A percentile compares a stretch with the other conserved stretches of the same genome.
Conservation (phyloP, 2,888 invertebrate genomes). For the Drymonia ruficornis region DNA sequence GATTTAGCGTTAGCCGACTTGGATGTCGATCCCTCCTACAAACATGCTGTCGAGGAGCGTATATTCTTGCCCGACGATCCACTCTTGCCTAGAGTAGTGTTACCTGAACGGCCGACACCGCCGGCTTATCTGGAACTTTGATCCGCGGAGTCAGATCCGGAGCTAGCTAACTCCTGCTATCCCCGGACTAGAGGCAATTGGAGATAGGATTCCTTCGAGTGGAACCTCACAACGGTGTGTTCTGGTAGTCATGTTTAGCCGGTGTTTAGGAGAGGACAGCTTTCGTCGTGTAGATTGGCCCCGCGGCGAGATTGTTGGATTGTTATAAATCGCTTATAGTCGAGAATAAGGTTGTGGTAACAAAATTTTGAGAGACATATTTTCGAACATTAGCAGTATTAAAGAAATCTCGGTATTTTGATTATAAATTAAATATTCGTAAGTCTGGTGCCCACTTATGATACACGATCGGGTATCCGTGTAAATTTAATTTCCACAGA, state of each 20-base stretch:
- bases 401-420: constrained; percentile 72
- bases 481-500: constrained; percentile 47
- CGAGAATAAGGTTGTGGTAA: constrained; percentile 81
- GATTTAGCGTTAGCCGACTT: constrained; percentile 86
- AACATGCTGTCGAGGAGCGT: constrained; percentile 86
- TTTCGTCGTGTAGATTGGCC: constrained; percentile 63
- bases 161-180: constrained; percentile 62
- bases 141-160: constrained; percentile 81
- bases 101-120: constrained; percentile 85
- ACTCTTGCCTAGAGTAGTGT: constrained; percentile 74
- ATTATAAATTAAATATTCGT: constrained; percentile 65
- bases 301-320: constrained; percentile 64
- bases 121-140: constrained; percentile 81
- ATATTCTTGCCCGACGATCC: constrained; percentile 86
- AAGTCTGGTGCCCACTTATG: constrained; percentile 72
- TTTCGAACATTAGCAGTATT: constrained; percentile 80
- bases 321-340: constrained; percentile 78
- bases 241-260: constrained; percentile 57
- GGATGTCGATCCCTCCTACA: constrained; percentile 86
- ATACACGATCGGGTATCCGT: constrained; percentile 41
- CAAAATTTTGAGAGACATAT: constrained; percentile 80
- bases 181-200: constrained; percentile 61
- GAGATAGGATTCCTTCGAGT: constrained; percentile 47
- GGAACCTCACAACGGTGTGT: constrained; percentile 47
- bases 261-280: constrained; percentile 58